Conservation (phyloP, 2,888 invertebrate genomes). For the Drosophila subquinaria region DNA sequence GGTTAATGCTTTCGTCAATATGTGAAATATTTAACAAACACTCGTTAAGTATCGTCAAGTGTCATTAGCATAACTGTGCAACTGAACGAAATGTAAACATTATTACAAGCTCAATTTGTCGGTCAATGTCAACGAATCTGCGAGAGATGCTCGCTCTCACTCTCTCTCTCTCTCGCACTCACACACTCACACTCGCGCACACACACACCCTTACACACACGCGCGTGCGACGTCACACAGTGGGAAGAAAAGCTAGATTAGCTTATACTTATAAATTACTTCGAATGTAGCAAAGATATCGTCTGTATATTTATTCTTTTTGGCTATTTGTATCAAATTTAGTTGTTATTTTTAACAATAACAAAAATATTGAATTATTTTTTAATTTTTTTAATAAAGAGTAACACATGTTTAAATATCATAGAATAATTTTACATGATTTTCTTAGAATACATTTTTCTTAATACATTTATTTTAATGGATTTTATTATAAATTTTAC, state of each 20-base stretch:
- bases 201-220: constrained; percentile 25
- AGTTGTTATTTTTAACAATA: too few species aligned
- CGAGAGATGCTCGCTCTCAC: constrained; percentile 9
- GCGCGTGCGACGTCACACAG: constrained; percentile 17
- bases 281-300: background rate
- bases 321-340: too few species aligned
- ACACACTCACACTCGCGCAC: constrained; percentile 8
- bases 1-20: constrained; percentile 65
- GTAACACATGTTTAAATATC: background rate
- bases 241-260: background rate
- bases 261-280: background rate
- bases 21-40: constrained; percentile 61
- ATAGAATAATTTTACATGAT: too few species aligned
- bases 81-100: constrained; percentile 40
- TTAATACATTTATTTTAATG: too few species aligned
- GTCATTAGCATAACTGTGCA: constrained; percentile 27
- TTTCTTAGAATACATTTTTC: too few species aligned
- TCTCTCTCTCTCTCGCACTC: background rate
- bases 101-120: constrained; percentile 57
- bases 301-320: background rate
- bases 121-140: constrained; percentile 63
- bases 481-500: too few species aligned
- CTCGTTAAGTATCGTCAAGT: constrained; percentile 59
- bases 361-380: too few species aligned
- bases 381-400: too few species aligned